Evolutionary conservation across 2,888 invertebrate species (phyloP).

Genomic region (Helicoverpa assulta): DNA sequence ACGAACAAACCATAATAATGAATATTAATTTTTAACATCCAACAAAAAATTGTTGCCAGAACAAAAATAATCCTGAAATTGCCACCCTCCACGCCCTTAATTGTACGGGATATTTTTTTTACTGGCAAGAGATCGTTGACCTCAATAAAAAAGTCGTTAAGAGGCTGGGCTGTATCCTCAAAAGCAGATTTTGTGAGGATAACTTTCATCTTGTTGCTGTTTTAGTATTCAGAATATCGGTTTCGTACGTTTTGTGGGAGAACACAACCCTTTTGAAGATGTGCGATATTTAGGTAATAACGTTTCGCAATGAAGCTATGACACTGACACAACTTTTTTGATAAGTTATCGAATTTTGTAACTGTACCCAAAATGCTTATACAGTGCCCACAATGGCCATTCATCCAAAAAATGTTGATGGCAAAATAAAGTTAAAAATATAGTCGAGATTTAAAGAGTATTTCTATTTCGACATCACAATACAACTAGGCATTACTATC

Average conservation of each 20-base stretch:
- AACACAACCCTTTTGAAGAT: background rate
- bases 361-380: too few species aligned
- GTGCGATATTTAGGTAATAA: background rate
- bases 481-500: too few species aligned
- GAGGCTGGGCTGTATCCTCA: slow-evolving; percentile 54
- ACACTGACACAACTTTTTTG: background rate
- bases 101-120: slow-evolving; percentile 62
- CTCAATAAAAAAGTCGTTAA: slow-evolving; percentile 67
- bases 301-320: background rate
- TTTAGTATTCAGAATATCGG: slow-evolving; percentile 28
- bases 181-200: slow-evolving; percentile 57
- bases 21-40: slow-evolving; percentile 60
- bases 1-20: slow-evolving; percentile 56
- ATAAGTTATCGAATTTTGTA: background rate
- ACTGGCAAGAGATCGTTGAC: slow-evolving; percentile 61
- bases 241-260: slow-evolving; percentile 21
- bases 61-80: slow-evolving; percentile 63
- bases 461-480: too few species aligned
- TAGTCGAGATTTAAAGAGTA: too few species aligned
- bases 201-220: slow-evolving; percentile 50
- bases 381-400: too few species aligned
- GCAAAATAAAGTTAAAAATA: too few species aligned
- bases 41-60: slow-evolving; percentile 54
- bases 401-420: too few species aligned
- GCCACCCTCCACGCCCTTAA: slow-evolving; percentile 65